A percentile compares a stretch with the other conserved stretches of the same genome.
Evolutionary conservation across 2,797 vertebrate genomes (phyloP).

Genomic region (Rhynchotus rufescens): DNA sequence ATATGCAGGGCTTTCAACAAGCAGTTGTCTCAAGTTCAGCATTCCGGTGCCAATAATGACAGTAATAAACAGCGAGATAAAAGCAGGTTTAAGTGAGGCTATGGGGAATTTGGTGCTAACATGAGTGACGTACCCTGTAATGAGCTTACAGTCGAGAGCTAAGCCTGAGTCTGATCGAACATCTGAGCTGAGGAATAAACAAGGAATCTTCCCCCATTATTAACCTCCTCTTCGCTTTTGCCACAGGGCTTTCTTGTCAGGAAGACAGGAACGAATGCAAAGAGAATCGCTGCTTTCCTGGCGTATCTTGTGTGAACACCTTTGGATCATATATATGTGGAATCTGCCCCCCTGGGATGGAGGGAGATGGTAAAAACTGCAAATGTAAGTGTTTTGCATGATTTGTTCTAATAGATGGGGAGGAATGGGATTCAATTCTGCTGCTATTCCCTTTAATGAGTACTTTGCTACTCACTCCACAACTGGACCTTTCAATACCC

Average conservation of each 20-base stretch:
- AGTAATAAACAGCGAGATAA: slow-evolving; percentile 48
- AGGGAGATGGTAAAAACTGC: slow-evolving; percentile 83
- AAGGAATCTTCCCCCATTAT: slow-evolving; percentile 32
- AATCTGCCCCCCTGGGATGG: slow-evolving; percentile 82
- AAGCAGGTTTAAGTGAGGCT: slow-evolving; percentile 32
- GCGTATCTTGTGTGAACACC: slow-evolving; percentile 80
- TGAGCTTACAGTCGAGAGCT: slow-evolving; percentile 30
- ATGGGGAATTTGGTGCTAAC: slow-evolving; percentile 27
- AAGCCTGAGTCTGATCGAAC: not conserved
- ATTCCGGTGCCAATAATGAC: slow-evolving; percentile 1
- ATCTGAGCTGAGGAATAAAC: slow-evolving; percentile 27
- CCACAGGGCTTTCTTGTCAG: slow-evolving; percentile 79
- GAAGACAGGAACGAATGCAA: slow-evolving; percentile 85
- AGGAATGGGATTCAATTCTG: not conserved
- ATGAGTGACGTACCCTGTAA: slow-evolving; percentile 5
- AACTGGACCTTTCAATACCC: not conserved
- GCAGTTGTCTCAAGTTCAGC: not conserved
- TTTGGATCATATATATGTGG: slow-evolving; percentile 83
- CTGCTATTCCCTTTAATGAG: not conserved
- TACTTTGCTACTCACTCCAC: not conserved
- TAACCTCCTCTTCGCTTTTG: slow-evolving; percentile 42
- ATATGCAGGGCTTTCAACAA: not conserved
- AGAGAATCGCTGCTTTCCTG: slow-evolving; percentile 79
- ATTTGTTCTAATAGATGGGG: not conserved
- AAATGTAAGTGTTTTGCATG: slow-evolving; percentile 67